Conservation (phyloP, 2,888 invertebrate genomes). For the Monoplex corrugatus region DNA sequence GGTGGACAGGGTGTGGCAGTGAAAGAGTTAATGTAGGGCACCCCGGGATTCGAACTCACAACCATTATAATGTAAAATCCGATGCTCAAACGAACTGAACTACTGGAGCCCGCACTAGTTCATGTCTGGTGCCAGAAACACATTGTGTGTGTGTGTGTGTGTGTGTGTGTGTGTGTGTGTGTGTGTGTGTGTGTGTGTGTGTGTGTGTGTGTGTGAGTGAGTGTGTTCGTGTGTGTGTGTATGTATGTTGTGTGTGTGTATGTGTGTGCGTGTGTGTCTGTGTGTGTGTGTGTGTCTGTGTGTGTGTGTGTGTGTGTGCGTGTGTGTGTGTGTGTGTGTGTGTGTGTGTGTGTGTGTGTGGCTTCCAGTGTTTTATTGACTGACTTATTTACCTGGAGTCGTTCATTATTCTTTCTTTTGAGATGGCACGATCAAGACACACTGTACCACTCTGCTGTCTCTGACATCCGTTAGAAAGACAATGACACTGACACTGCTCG, state of each 20-base stretch:
- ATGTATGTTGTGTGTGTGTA: not conserved
- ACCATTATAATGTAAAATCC: too few relatives aligned
- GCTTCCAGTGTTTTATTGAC: not conserved
- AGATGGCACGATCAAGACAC: too few relatives aligned
- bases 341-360: slow-evolving; percentile 32
- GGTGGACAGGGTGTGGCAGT: too few relatives aligned
- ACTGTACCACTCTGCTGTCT: too few relatives aligned
- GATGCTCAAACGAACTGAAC: too few relatives aligned
- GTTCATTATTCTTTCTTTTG: too few relatives aligned
- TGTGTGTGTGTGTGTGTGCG: slow-evolving; percentile 5
- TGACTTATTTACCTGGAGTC: not conserved
- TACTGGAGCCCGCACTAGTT: too few relatives aligned
- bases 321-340: slow-evolving; percentile 35
- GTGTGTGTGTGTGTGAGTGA: not conserved
- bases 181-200: not conserved
- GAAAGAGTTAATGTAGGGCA: too few relatives aligned
- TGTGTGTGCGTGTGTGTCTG: not conserved
- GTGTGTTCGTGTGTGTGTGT: not conserved
- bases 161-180: not conserved
- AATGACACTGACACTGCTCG: not conserved
- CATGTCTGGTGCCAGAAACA: too few relatives aligned
- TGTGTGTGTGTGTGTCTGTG: not conserved
- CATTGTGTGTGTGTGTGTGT: not conserved
- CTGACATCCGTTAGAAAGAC: not conserved
- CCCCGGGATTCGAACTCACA: too few relatives aligned